Evolutionary conservation across 2,888 invertebrate genomes (phyloP).

Genomic region (Disparrhopalites patrizii): DNA sequence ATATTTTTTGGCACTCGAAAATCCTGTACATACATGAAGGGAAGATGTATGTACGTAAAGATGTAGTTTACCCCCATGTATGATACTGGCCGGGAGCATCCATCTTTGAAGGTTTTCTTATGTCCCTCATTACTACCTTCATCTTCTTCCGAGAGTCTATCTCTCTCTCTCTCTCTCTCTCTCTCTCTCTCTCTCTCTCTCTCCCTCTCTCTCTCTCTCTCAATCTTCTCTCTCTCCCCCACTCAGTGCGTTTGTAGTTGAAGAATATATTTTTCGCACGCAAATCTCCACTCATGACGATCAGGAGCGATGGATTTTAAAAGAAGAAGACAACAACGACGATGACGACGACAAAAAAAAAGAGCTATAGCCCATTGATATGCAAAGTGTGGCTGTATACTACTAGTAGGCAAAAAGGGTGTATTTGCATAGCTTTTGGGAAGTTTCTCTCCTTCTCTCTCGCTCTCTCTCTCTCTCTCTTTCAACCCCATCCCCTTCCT

Average conservation of each 20-base stretch:
- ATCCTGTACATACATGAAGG: background rate
- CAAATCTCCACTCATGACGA: conserved; percentile 3
- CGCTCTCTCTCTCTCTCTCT: no score
- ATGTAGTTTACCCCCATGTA: background rate
- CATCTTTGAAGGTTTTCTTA: background rate
- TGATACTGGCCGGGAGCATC: conserved; percentile 11
- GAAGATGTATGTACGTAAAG: no score
- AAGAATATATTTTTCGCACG: conserved; percentile 13
- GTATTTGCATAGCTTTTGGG: background rate
- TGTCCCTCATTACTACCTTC: background rate
- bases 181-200: background rate
- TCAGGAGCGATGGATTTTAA: no score
- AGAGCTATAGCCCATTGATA: no score
- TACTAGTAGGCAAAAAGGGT: background rate
- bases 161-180: no score
- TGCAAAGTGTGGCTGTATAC: no score
- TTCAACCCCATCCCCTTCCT: background rate
- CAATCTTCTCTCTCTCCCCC: background rate
- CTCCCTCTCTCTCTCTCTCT: background rate
- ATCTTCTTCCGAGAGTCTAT: no score
- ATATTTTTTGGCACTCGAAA: conserved; percentile 7
- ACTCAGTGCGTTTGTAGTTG: background rate
- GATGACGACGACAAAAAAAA: no score
- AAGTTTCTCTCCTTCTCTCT: no score
- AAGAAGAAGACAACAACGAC: no score